Base-by-base conservation (phyloP, 2,888 invertebrate genomes). In the Oscheius sp. region DNA sequence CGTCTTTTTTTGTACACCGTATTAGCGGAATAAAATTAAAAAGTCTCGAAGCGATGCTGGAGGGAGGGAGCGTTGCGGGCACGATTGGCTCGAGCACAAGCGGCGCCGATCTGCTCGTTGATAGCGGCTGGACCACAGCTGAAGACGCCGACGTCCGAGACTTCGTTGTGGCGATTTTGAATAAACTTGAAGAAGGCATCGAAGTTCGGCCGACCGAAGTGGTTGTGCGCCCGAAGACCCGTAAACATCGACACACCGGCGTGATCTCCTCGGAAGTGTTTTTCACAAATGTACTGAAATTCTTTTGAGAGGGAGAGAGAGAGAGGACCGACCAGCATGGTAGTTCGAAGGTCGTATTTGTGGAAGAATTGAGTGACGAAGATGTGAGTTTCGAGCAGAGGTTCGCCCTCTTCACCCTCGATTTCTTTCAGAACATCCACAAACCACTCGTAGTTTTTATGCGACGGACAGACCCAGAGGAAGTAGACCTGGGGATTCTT, bases 321-420 rank as follows among this genome's bases (percentile, higher is more conserved):
- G 20, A 15, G 6, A 5, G 39, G 12, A 67, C 91, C 90, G 87
- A 96, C 95, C 90, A 96, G 90, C 95, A 96, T 96, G 0, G 96
- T 96, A 33, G 96, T 96, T 82, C 96, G 90, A 77, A 96, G 90
- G 89, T 96, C 96, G 86, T 96, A 96, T 88, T 96, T 96, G 89
- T 96, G 95, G 90, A 96, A 96, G 90, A 96, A 96, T 89, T 96
- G 96, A 12, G 96, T 96, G 83, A 96, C 96, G 87, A 96, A 96
- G 85, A 96, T 96, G 87, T 96, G 96, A 86, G 95, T 95, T 89
- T 96, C 96, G 46, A 96, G 89, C 2, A 96, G 95, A 23, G 71
- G 70, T 87, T 94, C 93, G 64, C 94, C 94, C 88, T 96, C 96
- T 86, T 95, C 94, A 81, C 92, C 92, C 86, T 96, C 96, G n/a